Conservation (phyloP, 2,888 invertebrate species). For the Gryllus longicercus region DNA sequence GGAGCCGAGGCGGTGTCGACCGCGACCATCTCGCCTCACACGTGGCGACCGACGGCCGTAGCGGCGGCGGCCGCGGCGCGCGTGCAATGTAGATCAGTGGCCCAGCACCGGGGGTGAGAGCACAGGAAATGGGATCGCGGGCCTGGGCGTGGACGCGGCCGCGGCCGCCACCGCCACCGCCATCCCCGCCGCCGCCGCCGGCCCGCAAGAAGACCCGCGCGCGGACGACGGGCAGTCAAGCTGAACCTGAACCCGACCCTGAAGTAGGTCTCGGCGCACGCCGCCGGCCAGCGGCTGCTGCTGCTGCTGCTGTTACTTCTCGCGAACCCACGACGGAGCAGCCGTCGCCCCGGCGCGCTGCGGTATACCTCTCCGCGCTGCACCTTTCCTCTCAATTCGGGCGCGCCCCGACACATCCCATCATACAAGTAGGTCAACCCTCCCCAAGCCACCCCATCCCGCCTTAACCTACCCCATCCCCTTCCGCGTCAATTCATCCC, state of each 20-base stretch:
- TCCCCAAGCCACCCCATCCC: too few relatives aligned
- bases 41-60: neutral
- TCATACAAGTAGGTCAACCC: too few relatives aligned
- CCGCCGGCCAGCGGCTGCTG: neutral
- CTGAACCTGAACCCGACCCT: slow-evolving; percentile 11
- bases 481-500: too few relatives aligned
- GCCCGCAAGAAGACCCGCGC: neutral
- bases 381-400: too few relatives aligned
- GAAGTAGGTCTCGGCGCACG: neutral
- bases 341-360: neutral
- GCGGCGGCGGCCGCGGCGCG: neutral
- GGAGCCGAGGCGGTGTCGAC: too few relatives aligned
- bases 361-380: too few relatives aligned
- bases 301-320: neutral
- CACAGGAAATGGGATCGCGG: slow-evolving; percentile 2
- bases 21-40: neutral
- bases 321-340: neutral
- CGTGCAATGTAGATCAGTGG: slow-evolving; percentile 17
- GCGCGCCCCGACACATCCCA: too few relatives aligned
- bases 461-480: too few relatives aligned
- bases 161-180: neutral
- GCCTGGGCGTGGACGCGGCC: neutral
- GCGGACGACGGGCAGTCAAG: slow-evolving; percentile 8
- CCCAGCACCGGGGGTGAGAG: slow-evolving; percentile 2
- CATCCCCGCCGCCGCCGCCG: neutral